These are phyloP conservation scores for Caracal caracal DNA, from an alignment of 2,113 vertebrate species.

Conservation along the genomic window DNA sequence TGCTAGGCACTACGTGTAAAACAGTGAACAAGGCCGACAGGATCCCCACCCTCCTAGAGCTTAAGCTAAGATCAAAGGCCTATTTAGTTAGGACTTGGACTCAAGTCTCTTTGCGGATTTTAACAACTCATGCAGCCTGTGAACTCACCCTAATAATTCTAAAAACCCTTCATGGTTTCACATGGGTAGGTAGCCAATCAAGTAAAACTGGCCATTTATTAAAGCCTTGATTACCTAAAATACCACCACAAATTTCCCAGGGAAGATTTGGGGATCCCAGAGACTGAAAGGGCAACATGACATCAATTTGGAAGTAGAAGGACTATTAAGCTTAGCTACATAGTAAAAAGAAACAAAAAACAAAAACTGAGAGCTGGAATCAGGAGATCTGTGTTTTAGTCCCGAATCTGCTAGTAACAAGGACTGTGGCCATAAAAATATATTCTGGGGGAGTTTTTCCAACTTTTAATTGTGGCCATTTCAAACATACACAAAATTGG, in stretches of 20 bases:
- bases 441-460: not conserved
- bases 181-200: not conserved
- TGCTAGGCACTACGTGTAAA: not conserved
- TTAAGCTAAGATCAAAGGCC: conserved; percentile 32
- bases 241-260: not conserved
- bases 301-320: conserved; percentile 9
- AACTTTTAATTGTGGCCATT: conserved; percentile 36
- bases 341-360: not conserved
- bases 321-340: not conserved
- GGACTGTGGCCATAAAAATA: conserved; percentile 13
- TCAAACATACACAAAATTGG: conserved; percentile 35
- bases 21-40: conserved; percentile 23
- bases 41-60: not conserved
- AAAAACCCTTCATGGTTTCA: conserved; percentile 31
- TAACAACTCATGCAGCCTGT: not conserved
- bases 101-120: not conserved
- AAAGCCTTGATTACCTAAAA: conserved; percentile 29
- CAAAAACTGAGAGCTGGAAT: not conserved
- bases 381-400: conserved; percentile 5
- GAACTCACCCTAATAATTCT: not conserved
- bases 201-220: conserved; percentile 18
- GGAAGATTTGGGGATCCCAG: not conserved
- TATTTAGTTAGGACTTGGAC: not conserved
- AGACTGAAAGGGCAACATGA: conserved; percentile 10
- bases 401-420: conserved; percentile 17